Evolutionary conservation across 2,888 invertebrate species (phyloP).

Genomic region (Ornithoptera priamus): DNA sequence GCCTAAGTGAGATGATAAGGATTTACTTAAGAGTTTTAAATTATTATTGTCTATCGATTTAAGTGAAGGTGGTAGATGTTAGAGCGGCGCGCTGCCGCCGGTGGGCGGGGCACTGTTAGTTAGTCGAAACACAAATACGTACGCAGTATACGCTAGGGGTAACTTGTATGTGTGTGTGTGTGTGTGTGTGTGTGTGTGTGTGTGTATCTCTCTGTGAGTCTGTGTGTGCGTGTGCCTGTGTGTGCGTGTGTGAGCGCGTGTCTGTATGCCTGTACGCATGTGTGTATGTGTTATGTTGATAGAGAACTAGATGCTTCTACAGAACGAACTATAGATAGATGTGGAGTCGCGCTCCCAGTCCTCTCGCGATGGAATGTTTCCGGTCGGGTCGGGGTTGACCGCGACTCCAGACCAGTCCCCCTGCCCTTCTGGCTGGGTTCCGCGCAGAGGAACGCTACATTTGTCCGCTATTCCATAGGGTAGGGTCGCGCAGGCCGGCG

Average conservation of each 20-base stretch:
- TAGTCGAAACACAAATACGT: slow-evolving; percentile 71
- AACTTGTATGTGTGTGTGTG: slow-evolving; percentile 35
- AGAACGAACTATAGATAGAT: slow-evolving; percentile 55
- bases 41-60: slow-evolving; percentile 73
- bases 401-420: too few relatives aligned
- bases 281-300: slow-evolving; percentile 67
- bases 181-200: slow-evolving; percentile 38
- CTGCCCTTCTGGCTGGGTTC: too few relatives aligned
- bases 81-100: slow-evolving; percentile 41
- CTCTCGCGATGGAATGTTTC: slow-evolving; percentile 23
- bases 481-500: too few relatives aligned
- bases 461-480: too few relatives aligned
- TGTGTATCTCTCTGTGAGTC: not conserved
- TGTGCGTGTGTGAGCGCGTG: slow-evolving; percentile 27
- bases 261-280: slow-evolving; percentile 35
- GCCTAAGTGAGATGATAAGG: slow-evolving; percentile 79
- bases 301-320: slow-evolving; percentile 71
- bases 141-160: slow-evolving; percentile 78
- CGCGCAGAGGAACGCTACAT: too few relatives aligned
- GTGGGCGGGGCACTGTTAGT: slow-evolving; percentile 45
- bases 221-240: slow-evolving; percentile 59
- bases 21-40: slow-evolving; percentile 74
- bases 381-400: too few relatives aligned
- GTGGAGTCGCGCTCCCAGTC: slow-evolving; percentile 46
- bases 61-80: slow-evolving; percentile 68